phyloP scores from a whole-genome alignment of 2,797 vertebrate genomes.

The Pteropus rufus region DNA sequence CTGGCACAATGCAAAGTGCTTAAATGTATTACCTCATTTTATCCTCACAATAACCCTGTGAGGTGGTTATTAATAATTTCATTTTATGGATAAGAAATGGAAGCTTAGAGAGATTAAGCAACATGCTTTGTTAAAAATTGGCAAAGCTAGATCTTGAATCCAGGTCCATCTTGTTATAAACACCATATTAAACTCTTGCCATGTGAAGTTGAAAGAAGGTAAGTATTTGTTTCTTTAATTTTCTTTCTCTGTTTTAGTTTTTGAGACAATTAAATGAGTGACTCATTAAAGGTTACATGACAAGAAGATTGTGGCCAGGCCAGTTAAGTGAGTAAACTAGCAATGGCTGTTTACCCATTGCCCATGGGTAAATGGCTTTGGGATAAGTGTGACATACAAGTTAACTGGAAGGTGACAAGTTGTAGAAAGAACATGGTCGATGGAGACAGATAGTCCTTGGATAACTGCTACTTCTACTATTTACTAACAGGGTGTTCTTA shows the following conservation, averaged over 20 bases:
- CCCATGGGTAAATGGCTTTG: background rate
- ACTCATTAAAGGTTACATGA: background rate
- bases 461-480: background rate
- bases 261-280: slow-evolving; percentile 20
- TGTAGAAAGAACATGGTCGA: background rate
- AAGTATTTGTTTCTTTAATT: background rate
- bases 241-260: slow-evolving; percentile 46
- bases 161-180: background rate
- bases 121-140: background rate
- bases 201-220: background rate
- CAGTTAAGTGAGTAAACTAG: background rate
- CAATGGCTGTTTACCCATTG: background rate
- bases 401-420: background rate
- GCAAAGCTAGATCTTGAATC: background rate
- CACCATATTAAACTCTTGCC: background rate
- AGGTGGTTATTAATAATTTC: background rate
- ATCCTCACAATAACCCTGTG: background rate
- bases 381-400: background rate
- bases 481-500: background rate
- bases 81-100: slow-evolving; percentile 6
- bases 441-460: background rate
- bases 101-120: slow-evolving; percentile 23
- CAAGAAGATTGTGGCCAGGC: background rate
- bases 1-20: background rate
- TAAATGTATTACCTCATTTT: background rate